Evolutionary conservation across 2,113 vertebrate genomes (phyloP), one percentile per base, ranked within the genome.

Genomic region (Coptodon rendalli): DNA sequence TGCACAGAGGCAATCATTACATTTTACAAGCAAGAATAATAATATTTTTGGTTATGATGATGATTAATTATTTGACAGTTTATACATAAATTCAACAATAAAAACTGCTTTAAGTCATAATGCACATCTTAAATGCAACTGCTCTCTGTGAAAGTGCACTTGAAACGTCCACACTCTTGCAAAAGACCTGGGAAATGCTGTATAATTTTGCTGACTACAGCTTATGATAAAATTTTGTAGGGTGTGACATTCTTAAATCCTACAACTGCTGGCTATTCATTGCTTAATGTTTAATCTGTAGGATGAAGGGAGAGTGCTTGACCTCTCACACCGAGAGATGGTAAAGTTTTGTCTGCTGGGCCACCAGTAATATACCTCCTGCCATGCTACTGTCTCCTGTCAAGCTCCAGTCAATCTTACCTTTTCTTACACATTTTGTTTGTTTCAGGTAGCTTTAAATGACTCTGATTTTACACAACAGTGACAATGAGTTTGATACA

Each of bases 211-310:
- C 90, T 94, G 93, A 94, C 87, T 84, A 10, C 78, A 84, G 82
- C 53, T 68, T 87, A 86, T 88, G 93, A 88, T 92, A 91, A 90
- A 68, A 93, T 87, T 85, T 80, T 92, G 76, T 92, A 24, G 81
- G 3, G 53, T 93, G 89, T 88, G 76, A 93, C 91, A 86, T 82
- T 85, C n/a, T 82, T 59, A 90, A 94, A 94, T 83, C 80, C 84
- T 61, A 66, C 87, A 93, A 89, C 71, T 81, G 68, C 88, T 87
- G 54, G 50, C 79, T 81, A 84, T 87, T 85, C 63, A 79, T 19
- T 81, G 89, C 57, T 86, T 88, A 81, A 84, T 57, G 66, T 87
- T 85, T 91, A 87, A 93, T 89, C 86, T 81, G 31, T 57, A 14
- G 82, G 63, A 78, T 59, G 80, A 87, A 91, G 79, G 85, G 27